These are phyloP conservation scores for Eidolon dupreanum DNA, from an alignment of 2,797 vertebrate species.

Conservation along the genomic window DNA sequence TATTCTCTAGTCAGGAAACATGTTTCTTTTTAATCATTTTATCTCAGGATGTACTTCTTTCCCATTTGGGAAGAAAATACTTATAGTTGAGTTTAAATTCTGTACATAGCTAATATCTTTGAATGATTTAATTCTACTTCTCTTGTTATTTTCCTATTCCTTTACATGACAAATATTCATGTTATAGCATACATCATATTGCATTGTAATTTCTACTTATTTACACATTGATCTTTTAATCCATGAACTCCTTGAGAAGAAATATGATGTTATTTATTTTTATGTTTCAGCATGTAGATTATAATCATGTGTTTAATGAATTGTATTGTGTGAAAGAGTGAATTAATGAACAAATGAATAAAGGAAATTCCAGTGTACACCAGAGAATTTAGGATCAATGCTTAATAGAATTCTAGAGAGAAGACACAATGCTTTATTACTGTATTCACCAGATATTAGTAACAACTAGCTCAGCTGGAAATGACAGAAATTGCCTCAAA, in stretches of 20 bases:
- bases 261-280: background rate
- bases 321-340: background rate
- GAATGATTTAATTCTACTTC: background rate
- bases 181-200: background rate
- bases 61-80: slow-evolving; percentile 51
- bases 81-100: slow-evolving; percentile 49
- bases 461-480: background rate
- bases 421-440: background rate
- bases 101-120: slow-evolving; percentile 12
- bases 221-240: background rate
- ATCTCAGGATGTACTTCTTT: slow-evolving; percentile 60
- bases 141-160: background rate
- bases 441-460: background rate
- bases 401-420: background rate
- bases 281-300: background rate
- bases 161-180: background rate
- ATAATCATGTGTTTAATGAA: background rate
- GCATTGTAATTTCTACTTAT: background rate
- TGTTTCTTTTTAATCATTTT: slow-evolving; percentile 57
- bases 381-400: background rate
- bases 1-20: slow-evolving; percentile 54
- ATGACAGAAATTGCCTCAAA: background rate
- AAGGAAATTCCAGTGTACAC: background rate
- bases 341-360: background rate
- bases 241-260: background rate